Evolutionary conservation across 2,113 vertebrate species (phyloP), one percentile per base, ranked within the genome.

Genomic region (Aviceda subcristata): DNA sequence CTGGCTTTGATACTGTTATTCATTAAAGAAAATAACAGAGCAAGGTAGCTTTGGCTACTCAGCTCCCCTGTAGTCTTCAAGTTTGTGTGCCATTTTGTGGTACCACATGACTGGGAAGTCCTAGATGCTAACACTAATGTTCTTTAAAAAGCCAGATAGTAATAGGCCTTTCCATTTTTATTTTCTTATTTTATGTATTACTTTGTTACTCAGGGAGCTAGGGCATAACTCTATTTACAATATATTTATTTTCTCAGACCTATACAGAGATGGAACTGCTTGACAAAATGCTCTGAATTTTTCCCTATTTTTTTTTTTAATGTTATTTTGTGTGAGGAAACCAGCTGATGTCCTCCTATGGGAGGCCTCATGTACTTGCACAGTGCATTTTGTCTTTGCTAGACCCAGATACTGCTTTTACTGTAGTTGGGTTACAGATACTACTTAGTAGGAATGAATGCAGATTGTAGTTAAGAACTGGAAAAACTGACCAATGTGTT

Each of bases 11-110:
- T 90, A 64, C 38, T 84, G 67, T 43, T 92, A 59, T 80, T 93
- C 75, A 75, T 94, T 95, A 86, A 92, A 88, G 71, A 73, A 93
- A 92, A 80, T 74, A 80, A 69, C 59, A 93, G n/a, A 83, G 22
- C 29, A 56, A 86, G n/a, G 63, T 88, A 80, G n/a, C 29, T 84
- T 76, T 76, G 36, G 45, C 48, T 87, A 60, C 26, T 85, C 18
- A 10, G 24, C 45, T 90, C 26, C 48, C 67, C 50, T 86, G 10
- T 23, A 63, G 29, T 34, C 45, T 66, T 74, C 27, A 57, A 76
- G 15, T 57, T 88, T 8, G 23, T 11, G 3, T 79, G 29, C 32
- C 4, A 18, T 84, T 86, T 79, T 4, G 2, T 64, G 30, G 22
- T 57, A 30, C 32, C 20, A 9, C 1, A 2, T 86, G 57, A 4